Base-by-base conservation (phyloP, 2,113 vertebrate species). In the Ursus arctos region DNA sequence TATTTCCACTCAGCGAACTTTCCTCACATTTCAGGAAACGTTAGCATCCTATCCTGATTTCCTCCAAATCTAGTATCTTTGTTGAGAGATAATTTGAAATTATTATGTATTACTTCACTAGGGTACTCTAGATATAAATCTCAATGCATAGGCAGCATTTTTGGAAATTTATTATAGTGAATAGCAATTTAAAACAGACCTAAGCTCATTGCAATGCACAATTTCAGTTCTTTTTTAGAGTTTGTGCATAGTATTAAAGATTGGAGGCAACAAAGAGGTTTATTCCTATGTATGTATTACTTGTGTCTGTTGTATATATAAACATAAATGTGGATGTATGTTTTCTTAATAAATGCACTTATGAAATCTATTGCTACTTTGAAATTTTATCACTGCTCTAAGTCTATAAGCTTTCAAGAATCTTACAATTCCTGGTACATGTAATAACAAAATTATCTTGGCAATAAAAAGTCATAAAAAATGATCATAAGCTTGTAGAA, bases 1-100 rank as follows among this genome's bases (percentile, higher is more conserved):
- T 84, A 76, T 84, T 9, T 24, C 49, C 21, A 71, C 10, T 81
- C 31, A 63, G 4, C 2, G 10, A 80, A 79, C 10, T 65, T 49
- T 33, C 18, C 31, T 59, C 40, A 1, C 51, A 28, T 96, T 88
- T 95, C 81, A 59, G 26, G 55, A 82, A 82, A 89, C 55, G 2
- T 69, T 80, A 88, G 16, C 15, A 94, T 86, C 36, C 6, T 80
- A 4, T 89, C n/a, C 82, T 92, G 36, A 36, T 91, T 71, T 82
- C 22, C 21, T 83, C 74, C 36, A 91, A 87, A 74, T 16, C 8
- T 74, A 81, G 1, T 67, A n/a, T 47, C 0, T 31, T 90, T 89
- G 57, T 51, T 76, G 79, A 83, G 43, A 96, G 76, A 94, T 93
- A 84, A 95, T 84, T 71, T 88, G 36, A 92, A 85, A 86, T 63